A percentile compares a stretch with the other conserved stretches of the same genome.
phyloP scores from a whole-genome alignment of 2,113 vertebrate species.

The Herpailurus yagouaroundi region DNA sequence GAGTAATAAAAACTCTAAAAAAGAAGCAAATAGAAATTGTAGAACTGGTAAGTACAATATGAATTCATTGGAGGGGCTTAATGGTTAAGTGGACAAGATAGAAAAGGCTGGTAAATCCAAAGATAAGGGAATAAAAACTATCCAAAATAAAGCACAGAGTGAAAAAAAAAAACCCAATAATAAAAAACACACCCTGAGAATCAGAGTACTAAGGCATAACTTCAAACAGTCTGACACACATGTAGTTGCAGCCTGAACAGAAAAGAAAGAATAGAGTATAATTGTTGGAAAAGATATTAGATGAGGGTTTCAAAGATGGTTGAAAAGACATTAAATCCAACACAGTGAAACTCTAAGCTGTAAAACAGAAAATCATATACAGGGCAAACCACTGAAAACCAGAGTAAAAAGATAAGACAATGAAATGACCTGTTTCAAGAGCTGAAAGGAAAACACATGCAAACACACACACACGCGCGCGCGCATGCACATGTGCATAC shows the following conservation, averaged over 20 bases:
- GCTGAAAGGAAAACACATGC: not conserved
- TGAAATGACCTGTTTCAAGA: not conserved
- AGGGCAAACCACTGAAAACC: not conserved
- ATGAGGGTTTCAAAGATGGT: not conserved
- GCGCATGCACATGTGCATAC: accelerated
- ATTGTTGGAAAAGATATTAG: not conserved
- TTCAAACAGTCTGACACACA: not conserved
- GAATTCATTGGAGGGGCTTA: not conserved
- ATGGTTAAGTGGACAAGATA: not conserved
- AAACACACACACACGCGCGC: not conserved
- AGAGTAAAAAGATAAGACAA: not conserved
- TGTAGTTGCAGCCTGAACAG: not conserved
- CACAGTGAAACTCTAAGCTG: not conserved
- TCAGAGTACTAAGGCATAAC: not conserved
- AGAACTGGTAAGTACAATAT: not conserved
- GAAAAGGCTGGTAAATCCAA: not conserved
- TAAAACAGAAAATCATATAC: not conserved
- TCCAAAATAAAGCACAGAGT: not conserved
- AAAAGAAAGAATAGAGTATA: not conserved
- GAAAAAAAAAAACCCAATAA: not conserved
- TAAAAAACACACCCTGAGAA: not conserved
- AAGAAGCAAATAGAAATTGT: not conserved
- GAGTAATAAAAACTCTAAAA: not conserved
- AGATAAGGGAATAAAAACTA: not conserved
- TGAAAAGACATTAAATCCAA: conserved; percentile 1